phyloP scores from a whole-genome alignment of 2,888 invertebrate species.

The Chrysomela aeneicollis region DNA sequence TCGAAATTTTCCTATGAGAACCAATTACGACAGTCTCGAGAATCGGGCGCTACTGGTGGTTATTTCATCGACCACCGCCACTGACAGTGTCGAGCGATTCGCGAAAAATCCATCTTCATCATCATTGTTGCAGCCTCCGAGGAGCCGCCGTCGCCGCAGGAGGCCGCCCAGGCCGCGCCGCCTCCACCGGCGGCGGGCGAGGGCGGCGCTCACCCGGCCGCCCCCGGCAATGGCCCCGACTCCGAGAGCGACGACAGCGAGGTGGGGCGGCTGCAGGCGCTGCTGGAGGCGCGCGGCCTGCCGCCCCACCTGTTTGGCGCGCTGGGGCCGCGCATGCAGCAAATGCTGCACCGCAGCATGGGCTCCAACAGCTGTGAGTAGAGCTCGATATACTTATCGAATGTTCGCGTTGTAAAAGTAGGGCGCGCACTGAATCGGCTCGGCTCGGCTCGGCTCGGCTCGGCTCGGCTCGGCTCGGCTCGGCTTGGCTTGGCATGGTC shows the following conservation, averaged over 20 bases:
- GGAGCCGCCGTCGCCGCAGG: slow-evolving; percentile 60
- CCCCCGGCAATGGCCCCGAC: slow-evolving; percentile 55
- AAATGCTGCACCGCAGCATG: slow-evolving; percentile 92
- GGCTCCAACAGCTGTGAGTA: slow-evolving; percentile 79
- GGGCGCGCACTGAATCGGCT: too few relatives aligned
- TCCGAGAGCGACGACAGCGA: slow-evolving; percentile 92
- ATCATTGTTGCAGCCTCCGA: slow-evolving; percentile 53
- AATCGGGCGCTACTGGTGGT: too few relatives aligned
- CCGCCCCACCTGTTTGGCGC: slow-evolving; percentile 98
- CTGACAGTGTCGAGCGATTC: too few relatives aligned
- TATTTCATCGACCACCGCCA: too few relatives aligned
- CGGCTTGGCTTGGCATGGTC: too few relatives aligned
- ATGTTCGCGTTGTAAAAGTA: too few relatives aligned
- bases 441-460: too few relatives aligned
- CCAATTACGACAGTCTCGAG: too few relatives aligned
- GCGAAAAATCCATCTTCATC: too few relatives aligned
- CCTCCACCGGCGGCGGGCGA: slow-evolving; percentile 56
- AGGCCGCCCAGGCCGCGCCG: slow-evolving; percentile 58
- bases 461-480: too few relatives aligned
- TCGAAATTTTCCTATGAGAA: too few relatives aligned
- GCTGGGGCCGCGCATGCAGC: slow-evolving; percentile 95
- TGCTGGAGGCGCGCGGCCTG: slow-evolving; percentile 92
- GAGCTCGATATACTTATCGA: background rate
- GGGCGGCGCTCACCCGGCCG: slow-evolving; percentile 29
- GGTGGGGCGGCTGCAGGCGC: slow-evolving; percentile 92